Conservation (phyloP, 1,140 invertebrate genomes). For the Drosophila bocqueti region DNA sequence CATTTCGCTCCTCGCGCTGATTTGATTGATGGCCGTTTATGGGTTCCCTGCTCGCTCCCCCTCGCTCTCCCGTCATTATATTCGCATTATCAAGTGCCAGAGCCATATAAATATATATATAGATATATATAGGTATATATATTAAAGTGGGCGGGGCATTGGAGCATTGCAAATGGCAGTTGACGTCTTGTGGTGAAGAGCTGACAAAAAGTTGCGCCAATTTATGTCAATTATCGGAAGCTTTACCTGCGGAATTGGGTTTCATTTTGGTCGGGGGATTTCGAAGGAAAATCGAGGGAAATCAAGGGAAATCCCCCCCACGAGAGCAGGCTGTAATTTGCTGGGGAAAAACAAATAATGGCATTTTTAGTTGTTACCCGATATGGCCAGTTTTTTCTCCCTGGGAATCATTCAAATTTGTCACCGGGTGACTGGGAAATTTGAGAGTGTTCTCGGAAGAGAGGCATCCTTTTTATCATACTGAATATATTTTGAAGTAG, state of each 20-base stretch:
- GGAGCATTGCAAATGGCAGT: slow-evolving; percentile 77
- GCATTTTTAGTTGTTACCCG: slow-evolving; percentile 47
- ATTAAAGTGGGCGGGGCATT: slow-evolving; percentile 47
- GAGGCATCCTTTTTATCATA: slow-evolving; percentile 25
- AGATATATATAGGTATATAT: not conserved
- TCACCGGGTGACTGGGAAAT: slow-evolving; percentile 40
- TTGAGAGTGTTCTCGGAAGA: slow-evolving; percentile 5
- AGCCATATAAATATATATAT: slow-evolving; percentile 15
- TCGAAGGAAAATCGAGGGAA: not conserved
- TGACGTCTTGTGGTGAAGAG: slow-evolving; percentile 75
- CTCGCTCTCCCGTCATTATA: slow-evolving; percentile 63
- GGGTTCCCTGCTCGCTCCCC: slow-evolving; percentile 7
- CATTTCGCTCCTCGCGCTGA: slow-evolving; percentile 72
- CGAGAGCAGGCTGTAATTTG: slow-evolving; percentile 34
- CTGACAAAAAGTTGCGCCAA: slow-evolving; percentile 81
- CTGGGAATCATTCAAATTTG: slow-evolving; percentile 42
- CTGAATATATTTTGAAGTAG: slow-evolving; percentile 9
- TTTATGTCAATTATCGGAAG: slow-evolving; percentile 81
- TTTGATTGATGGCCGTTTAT: slow-evolving; percentile 82
- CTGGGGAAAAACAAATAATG: slow-evolving; percentile 51
- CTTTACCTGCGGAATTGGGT: slow-evolving; percentile 53
- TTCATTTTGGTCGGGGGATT: slow-evolving; percentile 6
- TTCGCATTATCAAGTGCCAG: slow-evolving; percentile 73
- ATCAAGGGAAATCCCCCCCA: slow-evolving; percentile 28
- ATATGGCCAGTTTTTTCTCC: slow-evolving; percentile 25